Conservation (phyloP, 2,113 vertebrate genomes). For the Sakesphorus luctuosus region DNA sequence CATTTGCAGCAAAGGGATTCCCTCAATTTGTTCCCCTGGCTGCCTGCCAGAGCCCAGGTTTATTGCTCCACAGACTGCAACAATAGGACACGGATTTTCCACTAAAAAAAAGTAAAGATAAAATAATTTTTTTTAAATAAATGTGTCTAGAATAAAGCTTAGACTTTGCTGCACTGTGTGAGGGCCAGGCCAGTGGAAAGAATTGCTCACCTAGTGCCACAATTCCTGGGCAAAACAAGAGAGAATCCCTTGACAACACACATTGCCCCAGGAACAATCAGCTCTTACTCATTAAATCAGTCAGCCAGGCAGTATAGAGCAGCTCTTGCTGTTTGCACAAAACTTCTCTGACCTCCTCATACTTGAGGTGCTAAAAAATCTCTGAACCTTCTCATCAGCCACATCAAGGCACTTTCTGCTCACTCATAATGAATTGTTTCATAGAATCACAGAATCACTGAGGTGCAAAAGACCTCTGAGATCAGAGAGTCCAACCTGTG, state of each 20-base stretch:
- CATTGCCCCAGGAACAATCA: background rate
- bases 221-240: background rate
- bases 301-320: background rate
- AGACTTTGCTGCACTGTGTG: background rate
- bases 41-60: background rate
- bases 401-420: background rate
- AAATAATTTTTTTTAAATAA: too few species aligned
- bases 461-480: background rate
- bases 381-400: background rate
- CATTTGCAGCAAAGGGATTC: background rate
- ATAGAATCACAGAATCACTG: background rate
- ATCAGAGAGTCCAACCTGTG: accelerated
- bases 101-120: background rate
- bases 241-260: background rate
- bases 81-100: background rate
- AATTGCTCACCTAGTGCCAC: background rate
- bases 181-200: background rate
- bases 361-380: background rate
- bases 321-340: background rate
- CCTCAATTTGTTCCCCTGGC: background rate
- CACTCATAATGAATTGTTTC: background rate
- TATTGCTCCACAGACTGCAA: background rate
- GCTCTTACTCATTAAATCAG: background rate
- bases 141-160: background rate
- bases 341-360: background rate